These are phyloP conservation scores for Catalaphyllia jardinei DNA, from an alignment of 64 coral and sea anemone species.

Conservation along the genomic window DNA sequence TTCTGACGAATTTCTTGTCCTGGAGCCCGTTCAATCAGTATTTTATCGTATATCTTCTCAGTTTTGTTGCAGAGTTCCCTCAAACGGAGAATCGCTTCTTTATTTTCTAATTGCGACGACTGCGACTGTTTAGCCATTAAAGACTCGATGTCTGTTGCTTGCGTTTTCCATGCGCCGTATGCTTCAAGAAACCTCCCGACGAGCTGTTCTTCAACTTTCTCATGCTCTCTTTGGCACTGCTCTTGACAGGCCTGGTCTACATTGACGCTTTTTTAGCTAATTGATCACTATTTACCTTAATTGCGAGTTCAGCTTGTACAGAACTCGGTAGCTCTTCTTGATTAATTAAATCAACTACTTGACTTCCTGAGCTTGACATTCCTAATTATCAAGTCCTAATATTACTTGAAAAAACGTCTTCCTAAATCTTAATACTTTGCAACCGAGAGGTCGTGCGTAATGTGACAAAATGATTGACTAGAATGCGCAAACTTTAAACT, in stretches of 20 bases:
- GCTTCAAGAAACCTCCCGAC: background rate
- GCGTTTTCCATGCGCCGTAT: no score
- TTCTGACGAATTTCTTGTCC: background rate
- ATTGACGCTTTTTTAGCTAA: no score
- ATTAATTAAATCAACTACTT: no score
- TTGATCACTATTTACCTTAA: no score
- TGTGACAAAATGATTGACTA: background rate
- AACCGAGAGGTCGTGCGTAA: background rate
- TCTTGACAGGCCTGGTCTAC: conserved; percentile 1
- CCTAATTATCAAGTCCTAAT: no score
- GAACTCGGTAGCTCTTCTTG: no score
- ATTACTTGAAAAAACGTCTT: background rate
- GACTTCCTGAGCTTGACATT: no score
- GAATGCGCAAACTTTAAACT: no score
- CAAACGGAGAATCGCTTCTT: conserved; percentile 1
- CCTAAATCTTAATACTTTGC: conserved; percentile 4
- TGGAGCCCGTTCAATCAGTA: background rate
- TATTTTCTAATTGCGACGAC: background rate
- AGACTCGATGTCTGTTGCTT: no score
- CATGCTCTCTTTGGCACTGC: conserved; percentile 5
- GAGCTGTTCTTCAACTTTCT: background rate
- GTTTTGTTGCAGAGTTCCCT: background rate
- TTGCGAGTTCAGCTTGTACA: no score
- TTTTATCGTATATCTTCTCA: background rate
- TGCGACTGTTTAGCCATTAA: conserved; percentile 1